Evolutionary conservation across 2,797 vertebrate species (phyloP), one percentile per base, ranked within the genome.

Genomic region (Hippocampus kuda): DNA sequence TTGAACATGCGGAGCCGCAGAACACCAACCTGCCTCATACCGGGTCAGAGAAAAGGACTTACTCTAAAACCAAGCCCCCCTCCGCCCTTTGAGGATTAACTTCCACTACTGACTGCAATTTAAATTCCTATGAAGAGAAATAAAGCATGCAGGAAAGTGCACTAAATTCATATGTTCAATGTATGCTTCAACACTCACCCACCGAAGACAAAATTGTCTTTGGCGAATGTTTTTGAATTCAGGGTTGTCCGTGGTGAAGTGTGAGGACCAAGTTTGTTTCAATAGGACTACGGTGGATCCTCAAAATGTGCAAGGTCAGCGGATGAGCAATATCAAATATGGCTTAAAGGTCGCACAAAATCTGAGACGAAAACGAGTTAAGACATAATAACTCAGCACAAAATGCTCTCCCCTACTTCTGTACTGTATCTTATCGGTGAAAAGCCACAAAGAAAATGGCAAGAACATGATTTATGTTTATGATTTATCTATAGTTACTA

Each of bases 1-100:
- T 66, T 65, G 82, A 83, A 77, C 85, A 87, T 85, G 82, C 82
- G 87, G 81, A 51, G 81, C 73, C 66, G 2, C 69, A 82, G 78
- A 83, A 77, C 75, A 72, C 53, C 53, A 77, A 84, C 82, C 74
- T 77, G 79, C 76, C 79, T 81, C 86, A 81, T 53, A 82, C 70
- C 65, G 82, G 75, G 74, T 78, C 72, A 76, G 72, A 82, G 78
- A 83, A 68, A 84, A 80, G 73, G 74, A 72, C 70, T 49, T 51
- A 13, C 18, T 56, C 12, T 72, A 68, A 65, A 69, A 75, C 72
- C 79, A 72, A 73, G 51, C 78, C 72, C 75, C 79, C 54, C 73
- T 76, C 79, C 77, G 72, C 75, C 79, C 54, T 74, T 77, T 65
- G 57, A 66, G 79, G 85, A 87, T 88, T 85, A 85, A 79, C 81